Evolutionary conservation across 1,140 invertebrate genomes (phyloP).

Genomic region (Cylas formicarius): DNA sequence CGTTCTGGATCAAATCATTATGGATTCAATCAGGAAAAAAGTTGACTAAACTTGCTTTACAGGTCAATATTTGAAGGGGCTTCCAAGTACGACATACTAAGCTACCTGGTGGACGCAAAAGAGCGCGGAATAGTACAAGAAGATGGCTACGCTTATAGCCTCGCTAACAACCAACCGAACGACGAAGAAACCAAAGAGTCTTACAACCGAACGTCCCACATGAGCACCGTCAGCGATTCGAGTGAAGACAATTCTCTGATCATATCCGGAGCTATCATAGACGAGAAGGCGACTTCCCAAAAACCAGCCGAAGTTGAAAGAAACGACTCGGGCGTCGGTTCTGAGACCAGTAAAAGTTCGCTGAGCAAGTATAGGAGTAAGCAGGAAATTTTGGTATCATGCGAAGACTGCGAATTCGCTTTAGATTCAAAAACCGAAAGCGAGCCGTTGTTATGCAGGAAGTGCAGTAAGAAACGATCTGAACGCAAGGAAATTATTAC

Average conservation of each 20-base stretch:
- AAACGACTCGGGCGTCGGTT: constrained; percentile 88
- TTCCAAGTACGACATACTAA: constrained; percentile 81
- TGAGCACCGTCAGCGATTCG: constrained; percentile 58
- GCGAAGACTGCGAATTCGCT: constrained; percentile 69
- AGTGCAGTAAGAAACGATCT: constrained; percentile 77
- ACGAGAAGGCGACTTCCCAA: constrained; percentile 45
- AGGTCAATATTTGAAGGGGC: constrained; percentile 76
- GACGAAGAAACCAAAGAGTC: constrained; percentile 49
- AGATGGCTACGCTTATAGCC: constrained; percentile 53
- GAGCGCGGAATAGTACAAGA: constrained; percentile 59
- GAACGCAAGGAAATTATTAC: constrained; percentile 91
- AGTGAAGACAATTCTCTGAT: constrained; percentile 61
- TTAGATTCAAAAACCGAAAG: constrained; percentile 63
- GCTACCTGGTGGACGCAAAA: constrained; percentile 79
- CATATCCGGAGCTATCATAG: constrained; percentile 46
- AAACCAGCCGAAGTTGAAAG: constrained; percentile 68
- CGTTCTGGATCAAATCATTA: background rate
- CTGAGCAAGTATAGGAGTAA: constrained; percentile 59
- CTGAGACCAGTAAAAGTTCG: constrained; percentile 83
- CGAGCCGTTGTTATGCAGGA: constrained; percentile 71
- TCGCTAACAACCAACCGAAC: constrained; percentile 47
- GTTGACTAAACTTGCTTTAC: constrained; percentile 35
- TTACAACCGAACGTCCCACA: constrained; percentile 46
- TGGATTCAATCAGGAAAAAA: too few species aligned
- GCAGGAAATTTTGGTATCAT: constrained; percentile 48